These are phyloP conservation scores for Ooceraea biroi DNA, from an alignment of 1,140 invertebrate species.

Conservation along the genomic window DNA sequence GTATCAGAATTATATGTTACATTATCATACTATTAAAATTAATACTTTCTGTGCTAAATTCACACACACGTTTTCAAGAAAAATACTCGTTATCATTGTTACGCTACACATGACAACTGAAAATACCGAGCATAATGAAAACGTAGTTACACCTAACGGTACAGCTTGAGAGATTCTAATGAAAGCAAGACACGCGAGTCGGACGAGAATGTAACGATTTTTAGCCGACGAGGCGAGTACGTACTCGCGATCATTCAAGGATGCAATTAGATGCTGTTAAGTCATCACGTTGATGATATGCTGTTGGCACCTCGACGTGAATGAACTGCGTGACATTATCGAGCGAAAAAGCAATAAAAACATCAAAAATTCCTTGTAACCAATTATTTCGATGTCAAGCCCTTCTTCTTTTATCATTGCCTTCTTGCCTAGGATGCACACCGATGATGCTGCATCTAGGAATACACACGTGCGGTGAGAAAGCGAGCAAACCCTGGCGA, in stretches of 20 bases:
- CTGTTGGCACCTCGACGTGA: background rate
- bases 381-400: background rate
- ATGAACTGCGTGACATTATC: background rate
- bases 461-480: constrained; percentile 4
- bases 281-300: background rate
- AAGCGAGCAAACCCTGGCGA: background rate
- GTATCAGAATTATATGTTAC: background rate
- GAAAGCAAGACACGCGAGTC: background rate
- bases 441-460: background rate
- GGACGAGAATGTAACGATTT: background rate
- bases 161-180: background rate
- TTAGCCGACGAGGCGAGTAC: background rate
- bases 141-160: background rate
- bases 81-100: background rate
- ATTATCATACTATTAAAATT: background rate
- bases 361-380: background rate
- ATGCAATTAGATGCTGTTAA: constrained; percentile 37
- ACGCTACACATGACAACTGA: background rate
- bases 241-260: background rate
- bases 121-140: background rate
- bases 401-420: too few species aligned
- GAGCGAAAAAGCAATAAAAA: too few species aligned
- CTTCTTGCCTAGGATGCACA: background rate
- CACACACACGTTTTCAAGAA: background rate
- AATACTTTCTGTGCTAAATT: background rate